Evolutionary conservation across 2,113 vertebrate species (phyloP), one percentile per base, ranked within the genome.

Genomic region (Hydrochoerus hydrochaeris): DNA sequence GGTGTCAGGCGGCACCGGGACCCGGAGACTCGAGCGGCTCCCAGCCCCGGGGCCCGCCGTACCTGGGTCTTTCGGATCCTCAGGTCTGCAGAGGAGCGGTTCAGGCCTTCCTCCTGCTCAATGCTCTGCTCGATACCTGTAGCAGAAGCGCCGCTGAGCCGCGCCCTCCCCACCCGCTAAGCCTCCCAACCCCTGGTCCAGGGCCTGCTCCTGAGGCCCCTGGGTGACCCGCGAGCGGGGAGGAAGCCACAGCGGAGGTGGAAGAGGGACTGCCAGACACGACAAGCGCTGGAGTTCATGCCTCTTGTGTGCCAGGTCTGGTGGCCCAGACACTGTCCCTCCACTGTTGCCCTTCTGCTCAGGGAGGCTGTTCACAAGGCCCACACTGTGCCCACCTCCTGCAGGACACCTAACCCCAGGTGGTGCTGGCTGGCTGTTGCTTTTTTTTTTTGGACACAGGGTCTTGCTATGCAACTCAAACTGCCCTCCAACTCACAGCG

Each of bases 21-120:
- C 49, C 82, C 3, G 9, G 83, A 41, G 46, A 13, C 71, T 52
- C 75, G 1, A 11, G 62, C 3, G 19, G 80, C 69, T 10, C 2
- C 88, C 91, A 16, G 57, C 63, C 90, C 16, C 3, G 60, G 28
- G 2, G 20, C 54, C 85, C 0, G 1, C 22, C 94, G 96, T 97
- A 99, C 99, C 99, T 99, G 99, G 30, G 99, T 99, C 98, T 99
- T 99, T 78, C 99, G 99, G 99, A 99, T 99, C 98, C 99, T 99
- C 97, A 99, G 98, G 97, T 99, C 99, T 0, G 99, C 99, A 0
- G 99, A 99, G 0, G 99, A 99, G 87, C 99, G 98, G 98, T 99
- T 99, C 97, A 99, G 98, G 32, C 99, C 99, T 97, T 99, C 99
- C 86, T 99, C 99, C 88, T 99, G 99, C 96, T 99, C 99, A 28